phyloP scores from a whole-genome alignment of 2,113 vertebrate species.

The Ascaphus truei region DNA sequence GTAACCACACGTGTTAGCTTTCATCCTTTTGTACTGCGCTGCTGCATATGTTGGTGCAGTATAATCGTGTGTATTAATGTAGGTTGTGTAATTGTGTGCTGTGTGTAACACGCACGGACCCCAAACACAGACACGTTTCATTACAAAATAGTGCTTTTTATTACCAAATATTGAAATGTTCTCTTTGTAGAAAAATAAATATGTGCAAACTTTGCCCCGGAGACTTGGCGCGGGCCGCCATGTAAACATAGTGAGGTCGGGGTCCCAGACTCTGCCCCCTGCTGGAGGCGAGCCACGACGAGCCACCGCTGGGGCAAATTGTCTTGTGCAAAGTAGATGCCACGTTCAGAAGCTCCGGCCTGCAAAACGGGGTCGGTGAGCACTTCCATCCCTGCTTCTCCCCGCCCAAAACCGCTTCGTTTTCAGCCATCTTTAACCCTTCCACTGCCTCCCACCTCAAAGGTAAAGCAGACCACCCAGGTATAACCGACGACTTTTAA shows the following conservation, averaged over 20 bases:
- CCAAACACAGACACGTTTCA: constrained; percentile 39
- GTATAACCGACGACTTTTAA: no score
- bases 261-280: neutral
- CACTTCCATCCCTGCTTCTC: no score
- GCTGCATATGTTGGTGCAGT: no score
- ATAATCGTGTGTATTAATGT: no score
- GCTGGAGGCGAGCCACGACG: neutral
- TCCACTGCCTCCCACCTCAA: no score
- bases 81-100: no score
- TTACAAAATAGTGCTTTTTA: constrained; percentile 97
- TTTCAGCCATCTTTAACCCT: no score
- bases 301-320: neutral
- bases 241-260: constrained; percentile 23
- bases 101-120: neutral
- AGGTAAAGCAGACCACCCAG: no score
- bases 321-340: constrained; percentile 5
- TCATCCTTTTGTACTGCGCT: no score
- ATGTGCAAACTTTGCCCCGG: constrained; percentile 88
- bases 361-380: no score
- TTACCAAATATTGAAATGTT: constrained; percentile 95
- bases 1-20: no score
- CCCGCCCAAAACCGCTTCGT: neutral
- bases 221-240: neutral
- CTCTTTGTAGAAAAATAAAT: constrained; percentile 90
- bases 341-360: neutral